Evolutionary conservation across 2,888 invertebrate species (phyloP).

Genomic region (Nasonovia ribisnigri): DNA sequence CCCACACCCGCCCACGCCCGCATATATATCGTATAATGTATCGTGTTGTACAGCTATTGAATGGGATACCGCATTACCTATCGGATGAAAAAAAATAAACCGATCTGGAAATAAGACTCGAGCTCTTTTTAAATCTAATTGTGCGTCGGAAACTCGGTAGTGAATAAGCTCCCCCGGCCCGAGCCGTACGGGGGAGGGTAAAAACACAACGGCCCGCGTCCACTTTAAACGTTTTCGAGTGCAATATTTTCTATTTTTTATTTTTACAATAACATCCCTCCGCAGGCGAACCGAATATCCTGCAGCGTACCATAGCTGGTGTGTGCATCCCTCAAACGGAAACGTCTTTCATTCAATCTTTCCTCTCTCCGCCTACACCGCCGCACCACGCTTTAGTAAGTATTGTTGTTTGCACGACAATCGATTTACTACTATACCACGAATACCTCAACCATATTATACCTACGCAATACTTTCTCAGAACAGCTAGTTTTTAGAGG

Average conservation of each 20-base stretch:
- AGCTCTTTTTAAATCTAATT: conserved; percentile 40
- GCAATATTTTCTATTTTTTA: conserved; percentile 19
- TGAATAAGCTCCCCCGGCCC: not conserved
- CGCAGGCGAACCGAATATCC: conserved; percentile 1
- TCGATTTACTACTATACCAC: not conserved
- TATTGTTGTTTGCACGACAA: conserved; percentile 7
- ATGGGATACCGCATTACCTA: not conserved
- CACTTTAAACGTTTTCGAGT: conserved; percentile 29
- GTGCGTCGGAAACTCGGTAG: not conserved
- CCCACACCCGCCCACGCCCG: not conserved
- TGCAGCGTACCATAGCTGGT: not conserved
- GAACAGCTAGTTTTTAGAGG: not conserved
- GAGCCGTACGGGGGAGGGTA: not conserved
- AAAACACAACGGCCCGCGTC: not conserved
- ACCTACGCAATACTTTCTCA: too few relatives aligned
- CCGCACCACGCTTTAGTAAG: not conserved
- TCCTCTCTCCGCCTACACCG: not conserved
- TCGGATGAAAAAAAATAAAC: not conserved
- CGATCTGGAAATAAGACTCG: conserved; percentile 21
- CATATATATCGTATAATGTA: not conserved
- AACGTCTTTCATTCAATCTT: not conserved
- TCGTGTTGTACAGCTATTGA: not conserved
- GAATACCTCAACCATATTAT: too few relatives aligned
- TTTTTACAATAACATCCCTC: not conserved
- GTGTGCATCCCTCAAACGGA: not conserved